These are phyloP conservation scores for Ptychadena robeensis DNA, from an alignment of 2,797 vertebrate species.

Conservation along the genomic window DNA sequence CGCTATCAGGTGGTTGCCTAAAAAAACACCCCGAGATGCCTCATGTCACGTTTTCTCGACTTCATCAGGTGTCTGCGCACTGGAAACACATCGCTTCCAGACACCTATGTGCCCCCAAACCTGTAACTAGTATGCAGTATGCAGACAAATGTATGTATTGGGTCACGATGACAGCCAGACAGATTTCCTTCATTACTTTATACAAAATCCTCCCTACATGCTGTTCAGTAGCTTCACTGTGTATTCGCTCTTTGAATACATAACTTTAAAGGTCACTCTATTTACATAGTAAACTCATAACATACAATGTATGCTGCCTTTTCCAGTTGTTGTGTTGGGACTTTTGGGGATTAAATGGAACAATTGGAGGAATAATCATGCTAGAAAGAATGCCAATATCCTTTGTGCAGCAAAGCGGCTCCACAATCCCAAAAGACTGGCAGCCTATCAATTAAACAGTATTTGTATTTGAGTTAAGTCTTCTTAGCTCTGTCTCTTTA, in stretches of 20 bases:
- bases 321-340: conserved; percentile 19
- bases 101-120: too few relatives aligned
- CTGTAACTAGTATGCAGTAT: too few relatives aligned
- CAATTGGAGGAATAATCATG: conserved; percentile 37
- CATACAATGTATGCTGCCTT: conserved; percentile 1
- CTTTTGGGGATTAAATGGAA: conserved; percentile 28
- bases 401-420: conserved; percentile 18
- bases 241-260: background rate
- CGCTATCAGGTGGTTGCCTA: too few relatives aligned
- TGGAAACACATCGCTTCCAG: too few relatives aligned
- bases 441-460: conserved; percentile 11
- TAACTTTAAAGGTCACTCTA: conserved; percentile 23
- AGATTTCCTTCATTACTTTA: background rate
- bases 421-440: conserved; percentile 18
- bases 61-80: too few relatives aligned
- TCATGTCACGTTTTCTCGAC: too few relatives aligned
- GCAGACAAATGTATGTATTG: too few relatives aligned
- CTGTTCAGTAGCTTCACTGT: background rate
- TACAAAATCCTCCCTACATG: background rate
- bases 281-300: conserved; percentile 16
- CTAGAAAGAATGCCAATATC: conserved; percentile 30
- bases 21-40: too few relatives aligned
- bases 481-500: conserved; percentile 31
- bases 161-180: too few relatives aligned
- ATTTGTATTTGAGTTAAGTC: conserved; percentile 9